Evolutionary conservation across 2,797 vertebrate species (phyloP), one percentile per base, ranked within the genome.

Genomic region (Megaceryle alcyon): DNA sequence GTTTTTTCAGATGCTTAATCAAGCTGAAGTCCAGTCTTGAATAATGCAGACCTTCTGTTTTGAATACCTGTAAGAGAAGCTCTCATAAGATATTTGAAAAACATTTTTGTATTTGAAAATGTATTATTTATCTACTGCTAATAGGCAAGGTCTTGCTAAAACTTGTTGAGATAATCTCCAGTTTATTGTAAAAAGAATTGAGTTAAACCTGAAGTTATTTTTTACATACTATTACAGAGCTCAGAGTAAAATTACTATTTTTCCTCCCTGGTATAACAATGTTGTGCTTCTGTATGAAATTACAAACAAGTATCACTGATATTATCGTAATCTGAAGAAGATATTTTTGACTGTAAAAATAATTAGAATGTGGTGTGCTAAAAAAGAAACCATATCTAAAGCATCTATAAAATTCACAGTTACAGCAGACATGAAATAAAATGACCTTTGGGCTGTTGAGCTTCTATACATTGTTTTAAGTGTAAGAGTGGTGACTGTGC

Each of bases 61-160:
- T 94, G 83, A 79, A 92, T 91, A 92, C 92, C 98, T 98, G 10
- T 56, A 96, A 96, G 86, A 97, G 73, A 97, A 96, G 95, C 19
- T 44, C 46, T 49, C 3, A 0, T 94, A 16, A 90, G 81, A 61
- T 3, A 12, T 80, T 76, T 35, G 25, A 90, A 86, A 82, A 90
- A 14, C 22, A 5, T 48, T 63, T 28, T 29, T 79, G 7, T 39
- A n/a, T 90, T 54, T 57, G 59, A 82, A 88, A 76, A 49, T 22
- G 2, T 41, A 13, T 10, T 33, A 7, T 44, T 80, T 72, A 49
- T 48, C 59, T 86, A 11, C 33, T 18, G 16, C 33, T 76, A 35
- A 17, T n/a, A 43, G 33, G 13, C 23, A 69, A 31, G 21, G 13
- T 39, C 33, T 85, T 49, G 39, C 8, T 43, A 26, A 87, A 71